Evolutionary conservation across 92 coral and sea anemone genomes (phyloP).

Genomic region (Siderastrea radians): DNA sequence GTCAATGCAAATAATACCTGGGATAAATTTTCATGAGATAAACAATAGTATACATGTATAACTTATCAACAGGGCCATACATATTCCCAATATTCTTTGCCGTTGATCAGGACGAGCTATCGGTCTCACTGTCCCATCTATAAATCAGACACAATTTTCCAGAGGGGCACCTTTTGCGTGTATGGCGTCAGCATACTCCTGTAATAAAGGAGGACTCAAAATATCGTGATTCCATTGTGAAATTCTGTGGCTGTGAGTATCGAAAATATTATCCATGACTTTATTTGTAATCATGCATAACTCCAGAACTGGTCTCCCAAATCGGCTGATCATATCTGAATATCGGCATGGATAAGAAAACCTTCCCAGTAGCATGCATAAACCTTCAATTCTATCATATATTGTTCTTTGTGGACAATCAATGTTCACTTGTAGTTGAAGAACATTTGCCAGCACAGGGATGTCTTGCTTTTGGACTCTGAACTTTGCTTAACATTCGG

Average conservation of each 20-base stretch:
- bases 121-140: conserved; percentile 29
- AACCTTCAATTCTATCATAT: conserved; percentile 12
- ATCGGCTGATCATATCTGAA: conserved; percentile 29
- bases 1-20: no score
- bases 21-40: no score
- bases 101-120: conserved; percentile 13
- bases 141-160: conserved; percentile 8
- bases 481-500: conserved; percentile 36
- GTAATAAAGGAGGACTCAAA: not conserved
- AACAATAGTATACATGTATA: no score
- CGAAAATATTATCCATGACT: conserved; percentile 19
- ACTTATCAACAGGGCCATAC: no score
- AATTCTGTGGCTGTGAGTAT: conserved; percentile 14
- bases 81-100: not conserved
- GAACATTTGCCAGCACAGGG: conserved; percentile 14
- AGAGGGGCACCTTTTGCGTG: conserved; percentile 18
- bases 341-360: conserved; percentile 9
- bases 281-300: not conserved
- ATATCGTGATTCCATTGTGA: conserved; percentile 8
- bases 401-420: conserved; percentile 2
- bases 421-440: conserved; percentile 10
- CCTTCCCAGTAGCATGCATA: conserved; percentile 1
- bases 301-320: conserved; percentile 6
- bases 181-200: conserved; percentile 12
- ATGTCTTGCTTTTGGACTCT: conserved; percentile 11